Base-by-base conservation (phyloP, 1,140 invertebrate genomes). In the Temnothorax nylanderi region DNA sequence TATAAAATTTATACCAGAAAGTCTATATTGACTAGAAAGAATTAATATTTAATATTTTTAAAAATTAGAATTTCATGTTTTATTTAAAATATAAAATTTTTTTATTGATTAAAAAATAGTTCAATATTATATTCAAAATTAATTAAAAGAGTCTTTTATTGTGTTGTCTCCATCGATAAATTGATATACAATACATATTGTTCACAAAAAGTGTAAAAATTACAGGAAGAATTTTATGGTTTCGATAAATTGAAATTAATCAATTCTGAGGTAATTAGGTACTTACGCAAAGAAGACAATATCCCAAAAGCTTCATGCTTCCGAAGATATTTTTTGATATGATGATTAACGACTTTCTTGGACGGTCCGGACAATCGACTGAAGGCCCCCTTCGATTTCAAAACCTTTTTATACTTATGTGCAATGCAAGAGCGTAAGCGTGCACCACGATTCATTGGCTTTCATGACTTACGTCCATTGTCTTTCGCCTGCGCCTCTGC, bases 321-420 rank as follows among this genome's bases (percentile, higher is more conserved):
- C 34, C 7, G 4, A 69, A 41, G 34, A 58, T 72, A 56, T 54
- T 64, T 37, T 85, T 41, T 11, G 44, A 44, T 86, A 72, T 49
- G n/a, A 64, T 16, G 44, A 64, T 64, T 64, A 65, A 51, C 76
- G 11, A 34, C 64, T 87, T 75, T 44, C 44, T 41, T 60, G 21
- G 47, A 65, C 34, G 34, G 37, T n/a, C 21, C 16, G 65, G 4
- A 32, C 65, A 21, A 81, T 86, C 81, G 62, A 93, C 89, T 90
- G 90, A 90, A 89, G 71, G 67, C 49, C 62, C 26, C 54, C 51
- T 80, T 81, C 62, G 78, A 88, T 87, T 92, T 86, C 85, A 89
- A 92, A 93, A 91, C 85, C 76, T 87, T 89, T 92, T 92, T 93
- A 92, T 92, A 92, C 89, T 76, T 74, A 60, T 71, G 75, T 77